Percentiles rank a stretch among this genome's conserved stretches.
phyloP scores from a whole-genome alignment of 2,113 vertebrate species.

The Tringa solitaria region DNA sequence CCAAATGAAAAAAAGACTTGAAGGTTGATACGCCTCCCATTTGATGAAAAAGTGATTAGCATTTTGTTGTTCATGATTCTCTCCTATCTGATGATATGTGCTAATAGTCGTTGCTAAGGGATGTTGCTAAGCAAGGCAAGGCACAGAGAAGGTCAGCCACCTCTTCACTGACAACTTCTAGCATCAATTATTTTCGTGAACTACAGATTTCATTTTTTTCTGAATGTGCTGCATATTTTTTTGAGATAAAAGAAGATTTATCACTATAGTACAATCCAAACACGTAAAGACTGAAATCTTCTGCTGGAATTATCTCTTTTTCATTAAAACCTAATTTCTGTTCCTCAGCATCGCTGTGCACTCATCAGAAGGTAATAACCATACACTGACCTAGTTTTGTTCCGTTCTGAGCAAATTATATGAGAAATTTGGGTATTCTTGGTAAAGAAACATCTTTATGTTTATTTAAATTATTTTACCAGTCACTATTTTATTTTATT shows the following conservation, averaged over 20 bases:
- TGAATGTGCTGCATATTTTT: not conserved
- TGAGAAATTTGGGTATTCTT: not conserved
- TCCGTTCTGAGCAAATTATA: not conserved
- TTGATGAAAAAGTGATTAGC: not conserved
- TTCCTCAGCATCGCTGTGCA: not conserved
- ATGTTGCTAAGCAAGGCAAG: conserved; percentile 31
- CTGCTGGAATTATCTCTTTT: not conserved
- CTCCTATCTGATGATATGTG: not conserved
- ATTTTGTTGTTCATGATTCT: not conserved
- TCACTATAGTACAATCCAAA: not conserved
- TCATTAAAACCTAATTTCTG: conserved; percentile 25
- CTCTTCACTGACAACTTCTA: not conserved
- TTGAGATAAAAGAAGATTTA: not conserved
- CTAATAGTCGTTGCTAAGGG: conserved; percentile 6
- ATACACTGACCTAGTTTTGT: not conserved
- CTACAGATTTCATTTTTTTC: not conserved
- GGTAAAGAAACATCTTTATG: not conserved
- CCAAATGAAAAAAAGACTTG: not conserved
- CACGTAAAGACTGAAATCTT: not conserved
- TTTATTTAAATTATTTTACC: not conserved
- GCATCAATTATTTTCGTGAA: conserved; percentile 13
- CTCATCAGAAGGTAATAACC: not conserved
- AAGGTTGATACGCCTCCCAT: not conserved
- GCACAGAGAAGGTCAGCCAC: not conserved
- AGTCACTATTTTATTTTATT: not conserved